Evolutionary conservation across 2,113 vertebrate species (phyloP).

Genomic region (Callaeas wilsoni): DNA sequence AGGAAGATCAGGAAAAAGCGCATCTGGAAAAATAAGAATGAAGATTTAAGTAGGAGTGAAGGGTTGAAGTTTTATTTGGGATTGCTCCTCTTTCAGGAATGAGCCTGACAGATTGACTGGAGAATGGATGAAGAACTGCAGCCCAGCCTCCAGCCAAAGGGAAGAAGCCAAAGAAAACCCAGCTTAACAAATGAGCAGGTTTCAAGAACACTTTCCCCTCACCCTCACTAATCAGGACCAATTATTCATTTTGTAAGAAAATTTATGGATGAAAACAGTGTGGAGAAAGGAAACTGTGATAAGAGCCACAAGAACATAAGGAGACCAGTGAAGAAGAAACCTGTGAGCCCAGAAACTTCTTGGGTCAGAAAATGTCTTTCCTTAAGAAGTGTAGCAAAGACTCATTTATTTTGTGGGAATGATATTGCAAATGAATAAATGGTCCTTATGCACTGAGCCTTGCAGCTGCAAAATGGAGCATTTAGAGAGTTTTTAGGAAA

Average conservation of each 20-base stretch:
- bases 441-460: background rate
- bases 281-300: background rate
- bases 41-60: background rate
- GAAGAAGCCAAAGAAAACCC: background rate
- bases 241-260: background rate
- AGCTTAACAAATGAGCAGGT: background rate
- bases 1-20: background rate
- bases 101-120: background rate
- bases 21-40: background rate
- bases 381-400: background rate
- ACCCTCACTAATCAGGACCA: background rate
- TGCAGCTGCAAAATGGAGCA: background rate
- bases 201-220: background rate
- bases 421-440: background rate
- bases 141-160: background rate
- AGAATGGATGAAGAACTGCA: background rate
- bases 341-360: background rate
- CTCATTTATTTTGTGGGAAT: background rate
- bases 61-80: background rate
- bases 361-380: background rate
- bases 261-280: background rate
- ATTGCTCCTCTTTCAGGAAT: background rate
- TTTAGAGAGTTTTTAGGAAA: background rate
- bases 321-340: background rate
- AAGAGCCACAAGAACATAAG: background rate